Conservation (phyloP, 2,113 vertebrate genomes). For the Melanotaenia duboulayi region DNA sequence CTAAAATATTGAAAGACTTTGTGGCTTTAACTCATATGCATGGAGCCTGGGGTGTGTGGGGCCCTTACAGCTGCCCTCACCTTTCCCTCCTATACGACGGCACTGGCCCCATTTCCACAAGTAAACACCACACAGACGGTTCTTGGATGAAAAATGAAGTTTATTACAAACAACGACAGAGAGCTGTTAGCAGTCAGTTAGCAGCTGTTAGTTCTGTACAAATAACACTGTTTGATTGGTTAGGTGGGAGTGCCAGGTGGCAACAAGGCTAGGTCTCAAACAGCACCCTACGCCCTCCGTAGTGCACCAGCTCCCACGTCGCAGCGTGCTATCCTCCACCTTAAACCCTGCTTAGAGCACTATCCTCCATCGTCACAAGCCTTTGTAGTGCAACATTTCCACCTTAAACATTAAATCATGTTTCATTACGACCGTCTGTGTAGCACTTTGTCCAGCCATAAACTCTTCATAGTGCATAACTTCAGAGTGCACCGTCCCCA, state of each 20-base stretch:
- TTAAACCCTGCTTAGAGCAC: neutral
- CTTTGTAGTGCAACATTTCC: neutral
- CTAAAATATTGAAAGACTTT: no score
- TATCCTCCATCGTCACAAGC: no score
- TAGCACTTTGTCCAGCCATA: neutral
- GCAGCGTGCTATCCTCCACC: constrained; percentile 17
- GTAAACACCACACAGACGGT: neutral
- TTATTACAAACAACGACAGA: constrained; percentile 81
- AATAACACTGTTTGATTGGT: constrained; percentile 73
- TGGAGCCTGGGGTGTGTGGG: no score
- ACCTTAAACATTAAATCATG: neutral
- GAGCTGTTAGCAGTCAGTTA: constrained; percentile 77
- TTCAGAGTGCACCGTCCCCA: neutral
- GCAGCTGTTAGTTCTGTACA: constrained; percentile 80
- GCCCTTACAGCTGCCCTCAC: no score
- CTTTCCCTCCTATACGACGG: no score
- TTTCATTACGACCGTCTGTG: neutral
- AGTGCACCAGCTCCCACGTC: constrained; percentile 10
- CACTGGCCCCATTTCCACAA: no score
- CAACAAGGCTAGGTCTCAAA: constrained; percentile 65
- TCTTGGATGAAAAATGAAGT: constrained; percentile 80
- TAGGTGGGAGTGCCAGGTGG: constrained; percentile 43
- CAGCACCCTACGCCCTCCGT: constrained; percentile 56
- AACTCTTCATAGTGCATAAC: neutral
- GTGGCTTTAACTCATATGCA: no score